A percentile compares a stretch with the other conserved stretches of the same genome.
Evolutionary conservation across 2,113 vertebrate species (phyloP).

Genomic region (Platysternon megacephalum): DNA sequence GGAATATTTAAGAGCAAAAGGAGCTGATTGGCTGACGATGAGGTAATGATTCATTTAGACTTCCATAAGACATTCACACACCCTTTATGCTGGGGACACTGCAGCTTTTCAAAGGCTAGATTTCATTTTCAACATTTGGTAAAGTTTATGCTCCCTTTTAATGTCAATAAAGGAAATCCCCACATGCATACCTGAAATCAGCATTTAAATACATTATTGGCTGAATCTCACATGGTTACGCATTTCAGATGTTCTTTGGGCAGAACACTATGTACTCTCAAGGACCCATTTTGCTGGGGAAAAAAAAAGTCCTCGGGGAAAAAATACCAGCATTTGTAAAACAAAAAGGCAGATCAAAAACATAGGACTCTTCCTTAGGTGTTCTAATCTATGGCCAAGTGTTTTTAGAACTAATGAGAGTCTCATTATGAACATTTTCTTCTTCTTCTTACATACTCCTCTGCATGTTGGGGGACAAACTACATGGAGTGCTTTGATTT

Average conservation of each 20-base stretch:
- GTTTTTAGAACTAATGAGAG: constrained; percentile 62
- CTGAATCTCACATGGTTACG: not conserved
- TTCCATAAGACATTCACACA: not conserved
- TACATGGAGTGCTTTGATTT: constrained; percentile 53
- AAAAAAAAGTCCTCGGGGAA: not conserved
- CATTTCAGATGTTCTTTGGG: not conserved
- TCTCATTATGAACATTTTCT: constrained; percentile 48
- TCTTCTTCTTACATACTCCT: constrained; percentile 33
- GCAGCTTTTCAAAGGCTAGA: not conserved
- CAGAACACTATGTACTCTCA: not conserved
- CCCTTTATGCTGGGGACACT: not conserved
- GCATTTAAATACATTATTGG: not conserved
- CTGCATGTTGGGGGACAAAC: constrained; percentile 24
- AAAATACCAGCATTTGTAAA: not conserved
- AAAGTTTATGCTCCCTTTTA: not conserved
- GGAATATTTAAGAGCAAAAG: not conserved
- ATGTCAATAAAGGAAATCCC: not conserved
- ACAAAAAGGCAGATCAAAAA: constrained; percentile 26
- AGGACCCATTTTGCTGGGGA: not conserved
- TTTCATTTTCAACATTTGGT: not conserved
- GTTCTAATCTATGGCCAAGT: constrained; percentile 44
- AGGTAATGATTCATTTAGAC: constrained; percentile 40
- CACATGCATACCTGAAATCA: not conserved
- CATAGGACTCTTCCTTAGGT: not conserved
- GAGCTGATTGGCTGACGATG: constrained; percentile 21